These are phyloP conservation scores for Cremastinae sp. DNA, from an alignment of 2,888 invertebrate species.

Conservation along the genomic window DNA sequence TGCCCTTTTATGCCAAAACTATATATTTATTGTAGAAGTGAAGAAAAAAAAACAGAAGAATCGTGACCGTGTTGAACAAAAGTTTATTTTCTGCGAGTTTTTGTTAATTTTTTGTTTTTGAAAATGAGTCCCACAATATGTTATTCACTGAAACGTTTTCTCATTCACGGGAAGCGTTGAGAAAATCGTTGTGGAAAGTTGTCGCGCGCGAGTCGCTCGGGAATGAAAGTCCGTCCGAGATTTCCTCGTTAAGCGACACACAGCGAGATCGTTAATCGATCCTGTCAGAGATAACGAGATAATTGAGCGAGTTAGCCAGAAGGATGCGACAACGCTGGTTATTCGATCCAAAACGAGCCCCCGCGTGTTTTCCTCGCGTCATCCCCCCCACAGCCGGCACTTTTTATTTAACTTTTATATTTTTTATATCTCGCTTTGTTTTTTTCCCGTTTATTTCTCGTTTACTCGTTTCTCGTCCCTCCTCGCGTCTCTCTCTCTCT, in stretches of 20 bases:
- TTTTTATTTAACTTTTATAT: background rate
- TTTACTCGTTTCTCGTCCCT: background rate
- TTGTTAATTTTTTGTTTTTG: too few species aligned
- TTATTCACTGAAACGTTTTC: too few species aligned
- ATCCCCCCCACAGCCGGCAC: background rate
- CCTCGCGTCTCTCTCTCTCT: background rate
- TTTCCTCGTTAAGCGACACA: conserved; percentile 26
- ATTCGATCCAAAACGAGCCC: conserved; percentile 34
- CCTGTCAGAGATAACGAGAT: conserved; percentile 50
- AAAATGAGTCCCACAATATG: too few species aligned
- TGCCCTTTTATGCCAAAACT: too few species aligned
- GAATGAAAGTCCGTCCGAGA: conserved; percentile 9
- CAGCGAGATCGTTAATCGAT: conserved; percentile 46
- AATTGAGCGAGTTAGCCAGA: conserved; percentile 50
- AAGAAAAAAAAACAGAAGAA: too few species aligned
- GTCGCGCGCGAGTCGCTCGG: background rate
- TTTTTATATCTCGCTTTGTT: background rate
- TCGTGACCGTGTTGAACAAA: too few species aligned
- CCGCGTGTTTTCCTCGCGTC: background rate
- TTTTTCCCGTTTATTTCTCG: background rate
- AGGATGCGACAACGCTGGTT: conserved; percentile 31
- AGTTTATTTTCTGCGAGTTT: too few species aligned
- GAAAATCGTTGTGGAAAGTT: too few species aligned
- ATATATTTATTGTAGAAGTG: too few species aligned
- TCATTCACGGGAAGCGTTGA: too few species aligned